Percentiles rank a stretch among this genome's conserved stretches.
Evolutionary conservation across 2,888 invertebrate genomes (phyloP).

Genomic region (Scaptodrosophila latifasciaeformis): DNA sequence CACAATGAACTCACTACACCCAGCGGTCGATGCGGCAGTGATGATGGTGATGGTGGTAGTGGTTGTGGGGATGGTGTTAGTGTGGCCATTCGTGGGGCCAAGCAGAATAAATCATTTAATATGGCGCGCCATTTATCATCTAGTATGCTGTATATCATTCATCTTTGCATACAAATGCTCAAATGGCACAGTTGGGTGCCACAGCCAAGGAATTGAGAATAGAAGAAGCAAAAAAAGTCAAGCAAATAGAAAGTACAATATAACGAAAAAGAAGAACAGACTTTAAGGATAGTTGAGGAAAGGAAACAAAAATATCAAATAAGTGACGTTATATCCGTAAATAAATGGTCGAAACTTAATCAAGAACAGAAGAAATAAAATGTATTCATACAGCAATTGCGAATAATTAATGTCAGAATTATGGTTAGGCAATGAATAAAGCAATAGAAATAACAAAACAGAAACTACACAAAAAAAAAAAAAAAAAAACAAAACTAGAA

Average conservation of each 20-base stretch:
- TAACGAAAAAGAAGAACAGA: constrained; percentile 29
- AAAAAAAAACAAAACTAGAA: constrained; percentile 7
- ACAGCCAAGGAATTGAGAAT: constrained; percentile 24
- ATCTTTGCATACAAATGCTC: constrained; percentile 35
- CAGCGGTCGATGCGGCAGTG: constrained; percentile 12
- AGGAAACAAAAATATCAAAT: not conserved
- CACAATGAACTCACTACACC: constrained; percentile 49
- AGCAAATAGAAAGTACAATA: constrained; percentile 37
- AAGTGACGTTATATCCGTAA: constrained; percentile 1
- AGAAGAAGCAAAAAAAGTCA: constrained; percentile 25
- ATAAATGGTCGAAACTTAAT: not conserved
- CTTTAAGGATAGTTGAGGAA: not conserved
- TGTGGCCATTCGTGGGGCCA: constrained; percentile 12
- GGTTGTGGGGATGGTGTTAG: not conserved
- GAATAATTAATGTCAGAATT: constrained; percentile 3
- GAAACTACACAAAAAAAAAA: too few species aligned
- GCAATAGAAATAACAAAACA: too few species aligned
- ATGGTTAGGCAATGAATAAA: not conserved
- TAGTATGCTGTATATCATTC: constrained; percentile 61
- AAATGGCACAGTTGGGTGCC: constrained; percentile 55
- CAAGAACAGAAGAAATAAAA: not conserved
- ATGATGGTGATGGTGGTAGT: constrained; percentile 6
- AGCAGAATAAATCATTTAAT: constrained; percentile 62
- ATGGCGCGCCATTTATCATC: constrained; percentile 67
- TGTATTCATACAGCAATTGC: not conserved